phyloP scores from a whole-genome alignment of 2,797 vertebrate genomes.

The Helostoma temminkii region DNA sequence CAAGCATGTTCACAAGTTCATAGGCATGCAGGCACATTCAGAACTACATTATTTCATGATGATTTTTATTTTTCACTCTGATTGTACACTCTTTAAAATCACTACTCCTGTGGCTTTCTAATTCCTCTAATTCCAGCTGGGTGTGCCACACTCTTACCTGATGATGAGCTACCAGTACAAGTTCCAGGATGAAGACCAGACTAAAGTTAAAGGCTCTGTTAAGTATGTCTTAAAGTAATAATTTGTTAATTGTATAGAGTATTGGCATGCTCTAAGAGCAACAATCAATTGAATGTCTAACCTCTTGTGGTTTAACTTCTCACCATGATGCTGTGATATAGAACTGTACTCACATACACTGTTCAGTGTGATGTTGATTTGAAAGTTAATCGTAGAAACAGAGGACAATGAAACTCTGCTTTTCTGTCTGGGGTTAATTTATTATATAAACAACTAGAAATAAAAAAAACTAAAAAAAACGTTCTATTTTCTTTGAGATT shows the following conservation, averaged over 20 bases:
- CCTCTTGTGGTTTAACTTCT: too few relatives aligned
- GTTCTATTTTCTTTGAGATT: too few relatives aligned
- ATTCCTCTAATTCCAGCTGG: slow-evolving; percentile 84
- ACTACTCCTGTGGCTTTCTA: too few relatives aligned
- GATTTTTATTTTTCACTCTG: neutral
- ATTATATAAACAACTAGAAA: neutral
- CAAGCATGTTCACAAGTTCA: neutral
- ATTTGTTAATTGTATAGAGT: neutral
- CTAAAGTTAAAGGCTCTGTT: slow-evolving; percentile 94
- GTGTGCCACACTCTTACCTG: slow-evolving; percentile 94
- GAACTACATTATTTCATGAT: neutral
- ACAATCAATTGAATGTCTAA: neutral
- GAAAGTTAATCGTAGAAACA: too few relatives aligned
- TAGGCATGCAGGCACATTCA: neutral
- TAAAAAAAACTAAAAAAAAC: too few relatives aligned
- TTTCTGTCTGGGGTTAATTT: neutral
- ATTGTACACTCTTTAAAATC: neutral
- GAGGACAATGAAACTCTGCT: too few relatives aligned
- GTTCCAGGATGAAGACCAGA: slow-evolving; percentile 98
- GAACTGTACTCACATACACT: neutral
- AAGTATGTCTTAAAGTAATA: slow-evolving; percentile 85
- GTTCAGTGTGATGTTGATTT: neutral
- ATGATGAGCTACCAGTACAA: slow-evolving; percentile 99
- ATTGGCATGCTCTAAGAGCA: neutral
- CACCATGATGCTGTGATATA: too few relatives aligned